Evolutionary conservation across 2,888 invertebrate species (phyloP).

Genomic region (Ecliptopera silaceata): DNA sequence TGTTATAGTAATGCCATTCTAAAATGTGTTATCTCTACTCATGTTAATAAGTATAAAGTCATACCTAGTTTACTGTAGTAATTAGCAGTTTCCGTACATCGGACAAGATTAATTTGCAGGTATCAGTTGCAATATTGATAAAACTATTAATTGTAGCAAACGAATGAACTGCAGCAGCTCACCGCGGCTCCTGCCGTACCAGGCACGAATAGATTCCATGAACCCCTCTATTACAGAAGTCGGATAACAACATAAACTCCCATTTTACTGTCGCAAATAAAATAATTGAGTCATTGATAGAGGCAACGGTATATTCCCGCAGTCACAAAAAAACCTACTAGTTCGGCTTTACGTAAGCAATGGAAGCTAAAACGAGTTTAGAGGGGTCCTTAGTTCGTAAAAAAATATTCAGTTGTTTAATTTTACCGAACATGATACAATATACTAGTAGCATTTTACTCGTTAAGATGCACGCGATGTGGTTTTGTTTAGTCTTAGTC

Average conservation of each 20-base stretch:
- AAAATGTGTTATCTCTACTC: too few relatives aligned
- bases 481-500: too few relatives aligned
- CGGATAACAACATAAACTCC: conserved; percentile 3
- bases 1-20: too few relatives aligned
- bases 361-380: not conserved
- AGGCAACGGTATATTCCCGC: not conserved
- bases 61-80: not conserved
- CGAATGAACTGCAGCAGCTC: conserved; percentile 34
- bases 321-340: not conserved
- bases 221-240: conserved; percentile 2
- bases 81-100: not conserved
- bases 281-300: conserved; percentile 12
- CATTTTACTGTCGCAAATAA: conserved; percentile 10
- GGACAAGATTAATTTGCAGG: not conserved
- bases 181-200: conserved; percentile 3
- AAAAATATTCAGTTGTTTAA: not conserved
- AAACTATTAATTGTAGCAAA: conserved; percentile 19
- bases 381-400: not conserved
- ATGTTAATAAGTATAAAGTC: too few relatives aligned
- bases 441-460: too few relatives aligned
- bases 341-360: not conserved
- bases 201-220: conserved; percentile 4
- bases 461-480: too few relatives aligned
- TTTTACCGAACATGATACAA: not conserved
- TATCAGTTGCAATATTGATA: conserved; percentile 16